These are phyloP conservation scores for Myripristis jacobus DNA, from an alignment of 2,797 vertebrate genomes.

Conservation along the genomic window DNA sequence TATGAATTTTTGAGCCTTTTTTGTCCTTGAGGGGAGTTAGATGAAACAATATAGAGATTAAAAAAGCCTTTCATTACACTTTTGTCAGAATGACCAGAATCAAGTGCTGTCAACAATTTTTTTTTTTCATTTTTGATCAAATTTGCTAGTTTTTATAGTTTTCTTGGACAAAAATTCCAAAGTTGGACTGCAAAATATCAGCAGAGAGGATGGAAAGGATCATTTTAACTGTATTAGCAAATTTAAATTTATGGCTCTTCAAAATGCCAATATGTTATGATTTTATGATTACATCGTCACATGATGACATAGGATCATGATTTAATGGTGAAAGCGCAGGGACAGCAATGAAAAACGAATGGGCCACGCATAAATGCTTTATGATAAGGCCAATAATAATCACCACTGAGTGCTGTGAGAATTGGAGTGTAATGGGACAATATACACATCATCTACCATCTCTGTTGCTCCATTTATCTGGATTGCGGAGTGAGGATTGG, in stretches of 20 bases:
- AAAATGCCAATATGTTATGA: background rate
- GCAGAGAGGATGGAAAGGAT: no score
- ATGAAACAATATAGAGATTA: no score
- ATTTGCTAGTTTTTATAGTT: no score
- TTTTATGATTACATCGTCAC: background rate
- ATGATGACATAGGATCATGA: background rate
- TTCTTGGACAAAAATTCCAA: no score
- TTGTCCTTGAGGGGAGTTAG: background rate
- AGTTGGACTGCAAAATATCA: no score
- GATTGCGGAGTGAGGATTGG: conserved; percentile 25
- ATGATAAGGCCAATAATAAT: conserved; percentile 11
- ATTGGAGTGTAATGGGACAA: conserved; percentile 23
- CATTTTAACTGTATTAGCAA: no score
- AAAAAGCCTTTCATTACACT: no score
- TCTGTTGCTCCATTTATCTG: conserved; percentile 24
- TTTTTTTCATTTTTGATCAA: no score
- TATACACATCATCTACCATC: conserved; percentile 32
- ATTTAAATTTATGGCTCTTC: background rate
- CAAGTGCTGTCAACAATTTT: no score
- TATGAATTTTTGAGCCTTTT: background rate
- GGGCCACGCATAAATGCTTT: conserved; percentile 5
- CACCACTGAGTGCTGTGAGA: conserved; percentile 10
- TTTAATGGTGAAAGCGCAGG: background rate
- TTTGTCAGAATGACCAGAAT: no score
- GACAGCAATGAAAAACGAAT: background rate